Conservation (phyloP, 2,113 vertebrate species). For the Mormoops blainvillei region DNA sequence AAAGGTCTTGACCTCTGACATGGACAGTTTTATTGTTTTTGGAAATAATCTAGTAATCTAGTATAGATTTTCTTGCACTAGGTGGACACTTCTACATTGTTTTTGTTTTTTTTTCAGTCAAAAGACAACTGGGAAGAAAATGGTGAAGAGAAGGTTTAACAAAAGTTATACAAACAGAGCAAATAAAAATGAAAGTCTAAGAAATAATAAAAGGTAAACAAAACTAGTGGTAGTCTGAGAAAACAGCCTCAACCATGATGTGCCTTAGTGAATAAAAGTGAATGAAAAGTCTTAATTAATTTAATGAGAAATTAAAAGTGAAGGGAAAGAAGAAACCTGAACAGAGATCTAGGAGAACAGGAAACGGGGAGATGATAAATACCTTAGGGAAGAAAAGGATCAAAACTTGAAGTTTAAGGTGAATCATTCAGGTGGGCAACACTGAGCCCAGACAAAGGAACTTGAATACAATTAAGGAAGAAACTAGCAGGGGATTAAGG, state of each 20-base stretch:
- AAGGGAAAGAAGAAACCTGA: not conserved
- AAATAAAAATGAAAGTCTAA: not conserved
- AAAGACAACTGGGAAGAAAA: not conserved
- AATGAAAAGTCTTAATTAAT: not conserved
- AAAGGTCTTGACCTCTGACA: not conserved
- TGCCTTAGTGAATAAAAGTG: not conserved
- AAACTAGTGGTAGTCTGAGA: not conserved
- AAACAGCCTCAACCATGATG: not conserved
- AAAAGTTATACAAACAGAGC: not conserved
- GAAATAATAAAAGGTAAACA: not conserved
- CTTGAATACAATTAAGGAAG: not conserved
- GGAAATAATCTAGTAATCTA: not conserved
- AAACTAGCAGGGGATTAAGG: not conserved
- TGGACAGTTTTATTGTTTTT: not conserved
- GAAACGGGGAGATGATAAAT: too few relatives aligned
- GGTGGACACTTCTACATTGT: not conserved
- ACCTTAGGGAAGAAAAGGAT: not conserved
- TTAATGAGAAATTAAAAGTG: not conserved
- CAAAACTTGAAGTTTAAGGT: not conserved
- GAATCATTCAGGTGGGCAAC: not conserved
- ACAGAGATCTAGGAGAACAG: not conserved
- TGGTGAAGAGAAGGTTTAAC: not conserved
- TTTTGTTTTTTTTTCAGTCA: not conserved
- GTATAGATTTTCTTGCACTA: not conserved
- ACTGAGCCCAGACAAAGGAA: not conserved